Conservation (phyloP, 92 coral and sea anemone species). For the Bergia puertoricense region DNA sequence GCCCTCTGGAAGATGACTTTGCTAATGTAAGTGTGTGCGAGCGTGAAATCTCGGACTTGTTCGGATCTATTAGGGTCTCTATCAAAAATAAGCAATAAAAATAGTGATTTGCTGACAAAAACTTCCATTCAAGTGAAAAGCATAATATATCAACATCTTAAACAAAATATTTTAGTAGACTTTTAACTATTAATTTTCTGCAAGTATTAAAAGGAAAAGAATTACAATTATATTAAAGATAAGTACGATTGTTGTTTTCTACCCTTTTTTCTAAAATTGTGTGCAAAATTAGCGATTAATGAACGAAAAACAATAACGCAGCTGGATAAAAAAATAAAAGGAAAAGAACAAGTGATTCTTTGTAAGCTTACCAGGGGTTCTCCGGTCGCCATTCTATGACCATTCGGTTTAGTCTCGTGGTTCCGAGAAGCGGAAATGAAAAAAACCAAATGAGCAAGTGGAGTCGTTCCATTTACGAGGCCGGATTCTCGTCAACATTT, state of each 20-base stretch:
- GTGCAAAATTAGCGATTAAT: too few relatives aligned
- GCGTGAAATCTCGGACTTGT: too few relatives aligned
- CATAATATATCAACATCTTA: background rate
- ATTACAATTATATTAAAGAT: too few relatives aligned
- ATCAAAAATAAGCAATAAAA: too few relatives aligned
- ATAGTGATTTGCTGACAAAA: background rate
- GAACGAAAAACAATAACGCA: background rate
- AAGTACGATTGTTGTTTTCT: background rate
- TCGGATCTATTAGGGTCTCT: too few relatives aligned
- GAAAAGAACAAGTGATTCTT: background rate
- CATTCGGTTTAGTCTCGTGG: background rate
- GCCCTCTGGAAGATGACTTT: too few relatives aligned
- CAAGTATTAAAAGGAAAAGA: background rate
- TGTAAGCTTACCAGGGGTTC: constrained; percentile 1
- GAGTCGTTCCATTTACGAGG: constrained; percentile 8
- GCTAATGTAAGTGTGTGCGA: too few relatives aligned
- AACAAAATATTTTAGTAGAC: too few relatives aligned
- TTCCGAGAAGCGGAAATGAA: background rate
- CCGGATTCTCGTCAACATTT: background rate
- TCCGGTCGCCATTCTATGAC: constrained; percentile 40
- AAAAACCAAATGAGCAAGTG: background rate
- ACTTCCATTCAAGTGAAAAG: background rate
- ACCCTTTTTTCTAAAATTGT: background rate
- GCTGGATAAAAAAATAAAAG: background rate
- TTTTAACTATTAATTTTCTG: background rate